phyloP scores from a whole-genome alignment of 2,797 vertebrate species.

The Sardinella longiceps region DNA sequence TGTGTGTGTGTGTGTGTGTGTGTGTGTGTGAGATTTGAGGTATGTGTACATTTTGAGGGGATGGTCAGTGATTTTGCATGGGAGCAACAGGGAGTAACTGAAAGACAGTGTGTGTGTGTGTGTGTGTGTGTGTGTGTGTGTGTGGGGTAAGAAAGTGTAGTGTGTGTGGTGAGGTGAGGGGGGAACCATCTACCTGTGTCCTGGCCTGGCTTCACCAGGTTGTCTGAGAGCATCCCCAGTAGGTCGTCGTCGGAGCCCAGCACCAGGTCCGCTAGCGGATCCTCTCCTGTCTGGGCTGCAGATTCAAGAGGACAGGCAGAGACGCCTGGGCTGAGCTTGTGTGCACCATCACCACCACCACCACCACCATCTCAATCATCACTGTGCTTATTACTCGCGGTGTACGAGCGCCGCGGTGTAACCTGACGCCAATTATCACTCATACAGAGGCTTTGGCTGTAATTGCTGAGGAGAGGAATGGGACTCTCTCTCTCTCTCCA shows the following conservation, averaged over 20 bases:
- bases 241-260: slow-evolving; percentile 93
- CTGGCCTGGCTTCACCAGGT: slow-evolving; percentile 83
- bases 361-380: too few relatives aligned
- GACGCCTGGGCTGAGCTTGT: neutral
- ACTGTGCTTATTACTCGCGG: neutral
- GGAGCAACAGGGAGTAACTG: too few relatives aligned
- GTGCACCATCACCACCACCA: slow-evolving; percentile 22
- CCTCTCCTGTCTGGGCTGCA: slow-evolving; percentile 80
- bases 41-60: too few relatives aligned
- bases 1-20: neutral
- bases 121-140: neutral
- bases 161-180: neutral
- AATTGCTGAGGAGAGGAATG: neutral
- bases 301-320: slow-evolving; percentile 49
- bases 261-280: slow-evolving; percentile 89
- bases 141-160: neutral
- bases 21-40: slow-evolving; percentile 9
- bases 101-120: neutral
- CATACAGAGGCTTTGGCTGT: neutral
- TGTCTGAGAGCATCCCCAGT: slow-evolving; percentile 89
- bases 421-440: neutral
- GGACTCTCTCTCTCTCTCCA: neutral
- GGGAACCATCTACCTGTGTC: slow-evolving; percentile 71
- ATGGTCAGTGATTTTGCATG: neutral
- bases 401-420: neutral